phyloP scores from a whole-genome alignment of 2,888 invertebrate genomes.

The Drosophila mercatorum region DNA sequence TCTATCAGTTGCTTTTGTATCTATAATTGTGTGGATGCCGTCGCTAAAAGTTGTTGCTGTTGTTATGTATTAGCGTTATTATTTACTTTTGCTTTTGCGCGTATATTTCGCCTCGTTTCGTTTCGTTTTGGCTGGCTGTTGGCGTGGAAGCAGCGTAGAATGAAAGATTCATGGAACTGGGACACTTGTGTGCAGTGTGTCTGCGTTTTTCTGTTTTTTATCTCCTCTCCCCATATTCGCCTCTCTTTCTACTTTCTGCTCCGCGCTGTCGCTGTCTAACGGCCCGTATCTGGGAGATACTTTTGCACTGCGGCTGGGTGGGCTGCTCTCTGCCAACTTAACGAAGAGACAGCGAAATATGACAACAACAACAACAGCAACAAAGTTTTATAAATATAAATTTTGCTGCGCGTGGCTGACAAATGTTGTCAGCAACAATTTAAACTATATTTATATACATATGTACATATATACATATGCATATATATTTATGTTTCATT shows the following conservation, averaged over 20 bases:
- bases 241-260: conserved; percentile 22
- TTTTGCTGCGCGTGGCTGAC: conserved; percentile 56
- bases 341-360: not conserved
- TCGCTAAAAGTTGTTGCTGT: conserved; percentile 41
- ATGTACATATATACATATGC: not conserved
- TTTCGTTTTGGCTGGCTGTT: conserved; percentile 2
- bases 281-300: conserved; percentile 50
- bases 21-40: conserved; percentile 32
- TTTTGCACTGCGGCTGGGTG: conserved; percentile 20
- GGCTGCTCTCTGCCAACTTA: conserved; percentile 3
- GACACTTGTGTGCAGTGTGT: conserved; percentile 84
- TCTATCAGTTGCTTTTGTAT: conserved; percentile 51
- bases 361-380: conserved; percentile 11
- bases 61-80: conserved; percentile 77
- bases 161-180: conserved; percentile 82
- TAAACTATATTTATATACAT: conserved; percentile 1
- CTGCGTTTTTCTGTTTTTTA: conserved; percentile 41
- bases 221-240: conserved; percentile 4
- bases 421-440: conserved; percentile 59
- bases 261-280: not conserved
- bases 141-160: conserved; percentile 78
- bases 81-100: conserved; percentile 56
- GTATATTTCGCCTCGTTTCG: conserved; percentile 18
- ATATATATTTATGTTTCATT: not conserved
- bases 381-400: conserved; percentile 5